phyloP scores from a whole-genome alignment of 2,888 invertebrate species.

The Leptarthrus brevirostris region DNA sequence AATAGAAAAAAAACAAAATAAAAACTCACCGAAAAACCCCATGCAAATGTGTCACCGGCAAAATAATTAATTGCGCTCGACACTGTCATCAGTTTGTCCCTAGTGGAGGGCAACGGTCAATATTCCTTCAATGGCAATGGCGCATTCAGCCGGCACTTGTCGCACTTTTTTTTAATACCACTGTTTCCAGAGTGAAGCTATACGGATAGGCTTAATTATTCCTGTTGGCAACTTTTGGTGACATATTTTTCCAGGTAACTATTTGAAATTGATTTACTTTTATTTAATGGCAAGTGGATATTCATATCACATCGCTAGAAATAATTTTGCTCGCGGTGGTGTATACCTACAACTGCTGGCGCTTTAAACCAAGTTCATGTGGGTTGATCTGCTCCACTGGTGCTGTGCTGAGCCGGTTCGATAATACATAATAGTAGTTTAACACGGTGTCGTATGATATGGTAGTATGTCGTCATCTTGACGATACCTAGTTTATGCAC shows the following conservation, averaged over 20 bases:
- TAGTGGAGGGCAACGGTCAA: conserved; percentile 11
- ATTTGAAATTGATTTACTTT: neutral
- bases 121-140: conserved; percentile 3
- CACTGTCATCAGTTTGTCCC: conserved; percentile 15
- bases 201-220: no score
- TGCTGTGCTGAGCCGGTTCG: no score
- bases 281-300: neutral
- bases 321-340: no score
- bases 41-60: conserved; percentile 9
- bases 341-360: no score
- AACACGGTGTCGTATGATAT: no score
- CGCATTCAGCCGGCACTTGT: neutral
- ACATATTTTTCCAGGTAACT: neutral
- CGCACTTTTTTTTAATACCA: neutral
- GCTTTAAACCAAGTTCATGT: no score
- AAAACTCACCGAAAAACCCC: neutral
- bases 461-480: no score
- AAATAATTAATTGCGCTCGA: conserved; percentile 7
- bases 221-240: neutral
- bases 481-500: no score
- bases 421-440: no score
- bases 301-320: no score
- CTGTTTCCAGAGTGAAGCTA: no score
- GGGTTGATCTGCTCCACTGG: no score
- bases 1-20: neutral